Evolutionary conservation across 1,140 invertebrate species (phyloP), one percentile per base, ranked within the genome.

Genomic region (Drosophila trapezifrons): DNA sequence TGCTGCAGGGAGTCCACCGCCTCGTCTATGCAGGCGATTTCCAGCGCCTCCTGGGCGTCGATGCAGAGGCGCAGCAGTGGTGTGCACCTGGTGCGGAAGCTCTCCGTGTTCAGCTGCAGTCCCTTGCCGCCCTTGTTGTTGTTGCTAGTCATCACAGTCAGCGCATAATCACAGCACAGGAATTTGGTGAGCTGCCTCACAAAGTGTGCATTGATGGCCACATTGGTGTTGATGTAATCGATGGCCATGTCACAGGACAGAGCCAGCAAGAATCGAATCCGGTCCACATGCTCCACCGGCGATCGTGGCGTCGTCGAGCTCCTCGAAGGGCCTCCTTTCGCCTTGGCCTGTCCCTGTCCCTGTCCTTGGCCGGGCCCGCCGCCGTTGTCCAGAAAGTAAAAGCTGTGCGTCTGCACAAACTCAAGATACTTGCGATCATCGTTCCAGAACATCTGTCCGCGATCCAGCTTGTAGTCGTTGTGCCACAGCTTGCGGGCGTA

Each of bases 191-290:
- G 80, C 40, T 79, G 76, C 22, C 82, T 63, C 40, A 91, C 74
- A 67, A 91, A 91, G 38, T 76, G 69, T 15, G 46, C 66, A 40
- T 78, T 90, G 52, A 91, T 80, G 60, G 72, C 57, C 47, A 91
- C 90, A 72, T 91, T 91, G 22, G 90, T 91, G 57, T 83, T 91
- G 9, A 91, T 91, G 45, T 91, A 91, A 37, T 91, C 90, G 29
- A 91, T 90, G 51, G 87, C 87, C 58, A 87, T 79, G 51, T 91
- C 84, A 17, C 74, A 79, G 8, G 81, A 82, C 20, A 55, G 18
- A 2, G 67, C 77, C 37, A 91, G 49, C 51, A 90, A 51, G 52
- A 73, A 70, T 46, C 84, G 70, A n/a, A 91, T 89, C 2, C 90
- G 69, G 25, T 80, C 76, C 45, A 91, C 74, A 51, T 91, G 86